Evolutionary conservation across 2,797 vertebrate species (phyloP).

Genomic region (Hoplostethus atlanticus): DNA sequence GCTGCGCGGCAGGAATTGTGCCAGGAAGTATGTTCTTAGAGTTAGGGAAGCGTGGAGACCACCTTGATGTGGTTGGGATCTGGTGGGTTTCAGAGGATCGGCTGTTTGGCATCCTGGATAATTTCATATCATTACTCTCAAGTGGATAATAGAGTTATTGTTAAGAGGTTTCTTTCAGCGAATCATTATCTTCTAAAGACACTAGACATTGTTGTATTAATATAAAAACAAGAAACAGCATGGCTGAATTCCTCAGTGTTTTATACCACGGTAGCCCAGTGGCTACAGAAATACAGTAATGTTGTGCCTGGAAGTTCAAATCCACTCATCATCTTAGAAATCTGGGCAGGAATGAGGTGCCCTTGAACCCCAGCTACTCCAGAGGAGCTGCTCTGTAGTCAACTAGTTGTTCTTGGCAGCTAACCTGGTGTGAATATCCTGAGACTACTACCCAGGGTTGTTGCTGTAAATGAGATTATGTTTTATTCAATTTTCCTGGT

Average conservation of each 20-base stretch:
- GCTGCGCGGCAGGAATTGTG: conserved; percentile 41
- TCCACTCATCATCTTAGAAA: no score
- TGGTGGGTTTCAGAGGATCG: conserved; percentile 16
- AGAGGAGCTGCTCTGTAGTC: no score
- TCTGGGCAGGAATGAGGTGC: no score
- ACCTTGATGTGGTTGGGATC: conserved; percentile 11
- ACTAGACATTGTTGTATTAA: not conserved
- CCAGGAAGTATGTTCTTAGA: conserved; percentile 40
- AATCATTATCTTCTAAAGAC: conserved; percentile 1
- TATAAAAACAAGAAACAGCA: not conserved
- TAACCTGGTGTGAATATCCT: not conserved
- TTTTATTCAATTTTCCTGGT: no score
- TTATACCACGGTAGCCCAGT: no score
- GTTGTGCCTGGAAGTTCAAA: no score
- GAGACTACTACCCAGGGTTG: no score
- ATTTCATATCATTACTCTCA: not conserved
- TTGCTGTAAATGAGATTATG: no score
- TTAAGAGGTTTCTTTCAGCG: not conserved
- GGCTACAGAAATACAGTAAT: no score
- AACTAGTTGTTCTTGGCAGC: not conserved
- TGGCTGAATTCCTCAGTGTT: not conserved
- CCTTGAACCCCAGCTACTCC: no score
- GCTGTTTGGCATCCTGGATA: conserved; percentile 11
- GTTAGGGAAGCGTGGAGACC: conserved; percentile 23
- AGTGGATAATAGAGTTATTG: conserved; percentile 14